These are phyloP conservation scores for Galago senegalensis DNA, from an alignment of 2,797 vertebrate genomes.

Conservation along the genomic window DNA sequence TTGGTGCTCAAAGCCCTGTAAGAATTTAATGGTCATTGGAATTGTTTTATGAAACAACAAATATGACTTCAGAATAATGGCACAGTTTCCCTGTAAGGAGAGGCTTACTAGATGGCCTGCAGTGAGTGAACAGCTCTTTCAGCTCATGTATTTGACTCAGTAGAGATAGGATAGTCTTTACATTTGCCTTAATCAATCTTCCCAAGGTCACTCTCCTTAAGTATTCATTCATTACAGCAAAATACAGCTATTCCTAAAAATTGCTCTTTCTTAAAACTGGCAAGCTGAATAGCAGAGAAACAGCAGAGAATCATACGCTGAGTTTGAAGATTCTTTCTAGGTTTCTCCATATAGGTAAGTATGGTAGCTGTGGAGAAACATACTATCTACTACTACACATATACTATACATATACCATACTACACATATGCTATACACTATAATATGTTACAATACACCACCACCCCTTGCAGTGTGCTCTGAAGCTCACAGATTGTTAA, in stretches of 20 bases:
- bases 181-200: neutral
- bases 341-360: neutral
- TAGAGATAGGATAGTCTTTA: neutral
- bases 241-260: slow-evolving; percentile 27
- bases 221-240: neutral
- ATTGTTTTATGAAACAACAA: slow-evolving; percentile 46
- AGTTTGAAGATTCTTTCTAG: neutral
- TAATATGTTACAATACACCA: neutral
- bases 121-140: neutral
- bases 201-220: neutral
- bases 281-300: neutral
- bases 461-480: neutral
- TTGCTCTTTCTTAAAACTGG: neutral
- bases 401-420: neutral
- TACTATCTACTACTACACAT: neutral
- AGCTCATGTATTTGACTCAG: neutral
- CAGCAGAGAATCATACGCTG: neutral
- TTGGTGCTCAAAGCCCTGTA: neutral
- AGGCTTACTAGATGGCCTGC: neutral
- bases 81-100: neutral
- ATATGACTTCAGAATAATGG: neutral
- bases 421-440: neutral
- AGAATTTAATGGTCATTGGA: slow-evolving; percentile 6
- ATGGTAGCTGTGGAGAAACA: neutral
- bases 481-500: slow-evolving; percentile 75